Evolutionary conservation across 2,888 invertebrate genomes (phyloP).

Genomic region (Epirrhoe tristata): DNA sequence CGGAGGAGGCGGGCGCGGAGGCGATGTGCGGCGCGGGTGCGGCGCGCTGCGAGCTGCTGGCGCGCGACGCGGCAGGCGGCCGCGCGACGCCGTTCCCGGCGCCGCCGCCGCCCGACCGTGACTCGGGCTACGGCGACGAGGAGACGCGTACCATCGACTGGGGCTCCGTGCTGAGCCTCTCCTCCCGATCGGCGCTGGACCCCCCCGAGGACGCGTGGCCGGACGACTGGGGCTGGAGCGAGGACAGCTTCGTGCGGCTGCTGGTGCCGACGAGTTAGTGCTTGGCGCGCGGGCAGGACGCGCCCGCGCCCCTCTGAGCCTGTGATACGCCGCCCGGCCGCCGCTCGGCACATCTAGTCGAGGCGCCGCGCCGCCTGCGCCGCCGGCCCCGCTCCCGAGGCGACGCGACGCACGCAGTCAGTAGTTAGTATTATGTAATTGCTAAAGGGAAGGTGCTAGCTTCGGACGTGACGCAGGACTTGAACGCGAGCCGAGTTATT

Average conservation of each 20-base stretch:
- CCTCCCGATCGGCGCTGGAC: slow-evolving; percentile 94
- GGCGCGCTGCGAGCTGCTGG: slow-evolving; percentile 87
- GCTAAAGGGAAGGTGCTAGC: slow-evolving; percentile 85
- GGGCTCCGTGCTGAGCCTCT: slow-evolving; percentile 95
- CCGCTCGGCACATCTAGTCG: slow-evolving; percentile 65
- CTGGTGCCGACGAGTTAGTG: slow-evolving; percentile 89
- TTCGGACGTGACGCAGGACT: slow-evolving; percentile 85
- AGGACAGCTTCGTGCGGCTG: slow-evolving; percentile 90
- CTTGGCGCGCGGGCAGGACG: slow-evolving; percentile 78
- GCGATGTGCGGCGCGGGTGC: slow-evolving; percentile 69
- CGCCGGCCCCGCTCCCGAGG: slow-evolving; percentile 54
- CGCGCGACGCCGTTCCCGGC: slow-evolving; percentile 90
- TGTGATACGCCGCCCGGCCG: slow-evolving; percentile 71
- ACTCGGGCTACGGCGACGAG: slow-evolving; percentile 92
- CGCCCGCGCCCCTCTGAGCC: slow-evolving; percentile 81
- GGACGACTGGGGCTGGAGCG: slow-evolving; percentile 86
- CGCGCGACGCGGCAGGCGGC: slow-evolving; percentile 81
- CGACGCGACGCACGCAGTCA: slow-evolving; percentile 75
- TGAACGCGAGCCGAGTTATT: slow-evolving; percentile 83
- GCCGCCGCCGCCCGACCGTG: slow-evolving; percentile 86
- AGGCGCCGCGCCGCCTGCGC: slow-evolving; percentile 62
- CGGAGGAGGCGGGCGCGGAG: slow-evolving; percentile 83
- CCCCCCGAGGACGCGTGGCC: slow-evolving; percentile 92
- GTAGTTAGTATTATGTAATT: slow-evolving; percentile 84
- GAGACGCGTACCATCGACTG: slow-evolving; percentile 94